A percentile compares a stretch with the other conserved stretches of the same genome.
phyloP scores from a whole-genome alignment of 2,113 vertebrate species.

The Scomber scombrus region DNA sequence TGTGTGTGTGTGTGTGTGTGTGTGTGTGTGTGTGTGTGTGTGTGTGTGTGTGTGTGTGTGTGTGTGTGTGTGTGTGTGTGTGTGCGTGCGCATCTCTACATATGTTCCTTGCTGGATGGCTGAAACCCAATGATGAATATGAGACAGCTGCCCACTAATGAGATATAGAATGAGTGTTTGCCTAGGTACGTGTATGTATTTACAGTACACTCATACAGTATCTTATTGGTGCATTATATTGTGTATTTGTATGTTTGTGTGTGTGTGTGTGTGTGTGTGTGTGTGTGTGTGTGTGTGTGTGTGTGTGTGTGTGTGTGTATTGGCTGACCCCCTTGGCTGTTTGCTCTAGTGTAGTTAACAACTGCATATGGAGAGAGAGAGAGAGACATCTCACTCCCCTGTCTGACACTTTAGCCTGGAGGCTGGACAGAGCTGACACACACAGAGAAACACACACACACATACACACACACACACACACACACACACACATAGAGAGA shows the following conservation, averaged over 20 bases:
- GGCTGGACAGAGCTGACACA: slow-evolving; percentile 57
- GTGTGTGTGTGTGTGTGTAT: neutral
- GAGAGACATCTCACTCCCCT: slow-evolving; percentile 76
- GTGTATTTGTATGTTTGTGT: neutral
- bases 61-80: slow-evolving; percentile 31
- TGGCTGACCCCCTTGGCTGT: slow-evolving; percentile 11
- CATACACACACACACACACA: slow-evolving; percentile 40
- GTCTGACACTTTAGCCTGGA: slow-evolving; percentile 81
- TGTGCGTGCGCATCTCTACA: slow-evolving; percentile 25
- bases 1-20: slow-evolving; percentile 36
- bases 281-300: neutral
- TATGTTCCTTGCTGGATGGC: slow-evolving; percentile 49
- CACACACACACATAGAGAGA: slow-evolving; percentile 1
- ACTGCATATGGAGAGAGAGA: slow-evolving; percentile 62
- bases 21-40: slow-evolving; percentile 28
- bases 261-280: neutral
- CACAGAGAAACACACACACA: neutral
- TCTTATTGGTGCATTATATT: neutral
- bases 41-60: slow-evolving; percentile 26
- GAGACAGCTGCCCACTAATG: slow-evolving; percentile 86
- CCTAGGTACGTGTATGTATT: slow-evolving; percentile 1
- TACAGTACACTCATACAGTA: neutral
- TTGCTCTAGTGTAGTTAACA: slow-evolving; percentile 77
- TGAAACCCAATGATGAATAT: slow-evolving; percentile 79
- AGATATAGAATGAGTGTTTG: slow-evolving; percentile 23